Percentiles rank a stretch among this genome's conserved stretches.
phyloP scores from a whole-genome alignment of 2,113 vertebrate genomes.

The Leucopternis melanops region DNA sequence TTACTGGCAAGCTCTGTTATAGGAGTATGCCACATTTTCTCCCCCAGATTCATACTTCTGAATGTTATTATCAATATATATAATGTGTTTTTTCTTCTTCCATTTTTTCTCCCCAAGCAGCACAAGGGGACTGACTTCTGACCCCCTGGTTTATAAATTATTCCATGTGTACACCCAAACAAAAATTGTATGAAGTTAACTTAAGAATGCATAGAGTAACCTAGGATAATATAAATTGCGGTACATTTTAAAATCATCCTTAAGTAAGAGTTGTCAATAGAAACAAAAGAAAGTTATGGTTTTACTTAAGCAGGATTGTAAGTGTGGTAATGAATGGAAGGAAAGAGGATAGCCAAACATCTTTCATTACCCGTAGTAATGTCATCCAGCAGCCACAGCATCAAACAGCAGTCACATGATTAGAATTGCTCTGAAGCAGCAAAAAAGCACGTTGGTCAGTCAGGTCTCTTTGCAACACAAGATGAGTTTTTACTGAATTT shows the following conservation, averaged over 20 bases:
- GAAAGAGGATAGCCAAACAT: background rate
- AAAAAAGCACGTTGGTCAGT: background rate
- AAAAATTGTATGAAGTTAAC: background rate
- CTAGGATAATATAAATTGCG: background rate
- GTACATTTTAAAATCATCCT: background rate
- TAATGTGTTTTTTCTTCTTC: background rate
- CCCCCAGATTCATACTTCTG: background rate
- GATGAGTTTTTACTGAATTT: background rate
- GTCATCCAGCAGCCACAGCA: fast-evolving
- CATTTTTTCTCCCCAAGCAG: background rate
- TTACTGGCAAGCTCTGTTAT: background rate
- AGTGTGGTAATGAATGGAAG: background rate
- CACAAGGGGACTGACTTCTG: background rate
- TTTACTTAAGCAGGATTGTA: background rate
- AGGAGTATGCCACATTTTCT: background rate
- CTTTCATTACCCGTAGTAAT: background rate
- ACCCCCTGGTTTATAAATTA: background rate
- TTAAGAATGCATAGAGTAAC: background rate
- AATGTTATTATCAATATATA: background rate
- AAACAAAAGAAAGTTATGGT: background rate
- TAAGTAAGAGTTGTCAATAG: background rate
- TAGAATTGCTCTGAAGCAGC: background rate
- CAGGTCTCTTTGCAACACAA: background rate
- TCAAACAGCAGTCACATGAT: background rate
- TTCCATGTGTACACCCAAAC: background rate